phyloP scores from a whole-genome alignment of 2,888 invertebrate genomes.

The Steinernema carpocapsae region DNA sequence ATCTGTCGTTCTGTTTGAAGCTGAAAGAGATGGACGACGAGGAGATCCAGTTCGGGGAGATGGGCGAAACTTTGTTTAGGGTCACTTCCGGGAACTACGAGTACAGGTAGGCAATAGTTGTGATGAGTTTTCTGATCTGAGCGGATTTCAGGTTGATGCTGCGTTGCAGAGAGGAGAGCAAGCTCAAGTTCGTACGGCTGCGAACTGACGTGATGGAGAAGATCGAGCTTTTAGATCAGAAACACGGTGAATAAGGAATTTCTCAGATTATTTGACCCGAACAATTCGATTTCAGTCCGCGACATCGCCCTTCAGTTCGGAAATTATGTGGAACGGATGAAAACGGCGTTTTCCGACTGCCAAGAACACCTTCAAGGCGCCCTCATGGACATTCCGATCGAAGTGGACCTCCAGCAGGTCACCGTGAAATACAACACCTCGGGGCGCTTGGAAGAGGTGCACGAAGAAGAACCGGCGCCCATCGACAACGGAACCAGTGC shows the following conservation, averaged over 20 bases:
- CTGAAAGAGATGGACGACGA: slow-evolving; percentile 99
- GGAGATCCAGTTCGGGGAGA: slow-evolving; percentile 62
- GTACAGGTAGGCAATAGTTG: slow-evolving; percentile 80
- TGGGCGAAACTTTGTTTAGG: slow-evolving; percentile 82
- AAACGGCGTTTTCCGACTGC: slow-evolving; percentile 14
- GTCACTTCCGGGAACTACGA: slow-evolving; percentile 99
- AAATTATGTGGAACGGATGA: slow-evolving; percentile 17
- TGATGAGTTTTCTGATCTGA: background rate
- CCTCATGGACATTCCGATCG: slow-evolving; percentile 20
- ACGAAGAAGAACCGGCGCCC: background rate
- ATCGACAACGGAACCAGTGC: background rate
- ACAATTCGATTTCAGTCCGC: slow-evolving; percentile 75
- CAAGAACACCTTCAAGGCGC: slow-evolving; percentile 23
- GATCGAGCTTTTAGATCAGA: slow-evolving; percentile 93
- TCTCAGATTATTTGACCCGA: background rate
- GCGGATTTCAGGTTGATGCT: slow-evolving; percentile 78
- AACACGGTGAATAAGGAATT: slow-evolving; percentile 76
- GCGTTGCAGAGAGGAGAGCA: slow-evolving; percentile 91
- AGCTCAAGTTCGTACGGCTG: slow-evolving; percentile 81
- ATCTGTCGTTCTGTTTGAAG: slow-evolving; percentile 96
- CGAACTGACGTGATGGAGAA: slow-evolving; percentile 84
- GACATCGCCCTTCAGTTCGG: slow-evolving; percentile 79
- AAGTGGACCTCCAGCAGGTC: slow-evolving; percentile 22
- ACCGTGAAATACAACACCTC: slow-evolving; percentile 25
- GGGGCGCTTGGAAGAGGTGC: slow-evolving; percentile 6